phyloP scores from a whole-genome alignment of 64 coral and sea anemone species.

The Dendrophyllia cribrosa region DNA sequence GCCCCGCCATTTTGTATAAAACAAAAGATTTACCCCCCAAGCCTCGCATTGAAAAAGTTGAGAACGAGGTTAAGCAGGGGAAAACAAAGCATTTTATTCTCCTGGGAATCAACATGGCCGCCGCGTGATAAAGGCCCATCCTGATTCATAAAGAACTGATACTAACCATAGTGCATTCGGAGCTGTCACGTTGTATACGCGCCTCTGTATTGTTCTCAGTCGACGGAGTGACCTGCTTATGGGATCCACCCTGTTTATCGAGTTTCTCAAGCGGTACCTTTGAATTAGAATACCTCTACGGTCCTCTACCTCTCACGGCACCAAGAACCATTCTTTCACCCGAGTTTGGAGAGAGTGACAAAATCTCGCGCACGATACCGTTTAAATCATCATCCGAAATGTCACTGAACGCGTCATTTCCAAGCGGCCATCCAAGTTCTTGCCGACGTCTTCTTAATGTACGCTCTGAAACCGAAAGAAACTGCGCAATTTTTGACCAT shows the following conservation, averaged over 20 bases:
- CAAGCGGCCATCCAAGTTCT: conserved; percentile 34
- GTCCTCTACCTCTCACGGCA: conserved; percentile 63
- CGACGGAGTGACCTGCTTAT: background rate
- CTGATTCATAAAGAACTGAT: background rate
- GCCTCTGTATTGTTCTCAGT: background rate
- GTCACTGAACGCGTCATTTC: conserved; percentile 8
- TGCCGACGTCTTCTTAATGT: too few species aligned
- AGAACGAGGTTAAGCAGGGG: too few species aligned
- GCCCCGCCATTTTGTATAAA: too few species aligned
- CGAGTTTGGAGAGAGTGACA: too few species aligned
- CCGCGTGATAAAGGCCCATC: background rate
- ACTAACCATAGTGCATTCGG: conserved; percentile 20
- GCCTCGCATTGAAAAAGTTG: too few species aligned
- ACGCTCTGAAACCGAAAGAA: too few species aligned
- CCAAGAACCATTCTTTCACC: conserved; percentile 70
- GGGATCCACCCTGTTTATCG: too few species aligned
- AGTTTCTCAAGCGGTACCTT: too few species aligned
- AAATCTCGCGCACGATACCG: conserved; percentile 70
- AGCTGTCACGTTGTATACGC: conserved; percentile 17
- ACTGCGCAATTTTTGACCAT: too few species aligned
- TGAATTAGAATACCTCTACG: conserved; percentile 52
- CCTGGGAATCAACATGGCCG: too few species aligned
- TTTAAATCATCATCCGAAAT: conserved; percentile 63
- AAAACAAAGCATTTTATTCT: too few species aligned
- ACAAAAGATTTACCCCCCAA: too few species aligned